Percentiles rank a stretch among this genome's conserved stretches.
Conservation (phyloP, 2,888 invertebrate genomes). For the Tetanocera ferruginea region DNA sequence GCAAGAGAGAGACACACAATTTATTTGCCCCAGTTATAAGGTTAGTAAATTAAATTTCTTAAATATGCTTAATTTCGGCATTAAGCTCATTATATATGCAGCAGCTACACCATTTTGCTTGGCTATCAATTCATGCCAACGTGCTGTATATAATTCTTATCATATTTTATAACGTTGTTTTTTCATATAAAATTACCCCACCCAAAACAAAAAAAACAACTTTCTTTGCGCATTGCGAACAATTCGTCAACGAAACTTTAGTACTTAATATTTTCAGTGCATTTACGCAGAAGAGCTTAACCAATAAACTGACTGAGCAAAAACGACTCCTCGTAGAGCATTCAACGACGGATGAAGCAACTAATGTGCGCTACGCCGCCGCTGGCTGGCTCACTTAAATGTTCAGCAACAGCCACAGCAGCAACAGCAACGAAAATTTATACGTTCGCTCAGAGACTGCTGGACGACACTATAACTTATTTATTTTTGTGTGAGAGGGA, state of each 20-base stretch:
- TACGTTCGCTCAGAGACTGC: not conserved
- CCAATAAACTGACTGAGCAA: not conserved
- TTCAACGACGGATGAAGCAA: not conserved
- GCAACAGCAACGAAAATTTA: not conserved
- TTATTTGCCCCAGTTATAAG: too few relatives aligned
- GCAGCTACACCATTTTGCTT: too few relatives aligned
- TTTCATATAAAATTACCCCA: not conserved
- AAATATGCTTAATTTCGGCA: too few relatives aligned
- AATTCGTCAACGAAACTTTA: constrained; percentile 5
- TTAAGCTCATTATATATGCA: too few relatives aligned
- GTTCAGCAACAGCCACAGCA: not conserved
- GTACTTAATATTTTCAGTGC: not conserved
- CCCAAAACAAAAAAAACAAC: too few relatives aligned
- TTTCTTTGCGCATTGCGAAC: not conserved
- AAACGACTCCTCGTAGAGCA: not conserved
- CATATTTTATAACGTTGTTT: too few relatives aligned
- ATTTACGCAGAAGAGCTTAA: not conserved
- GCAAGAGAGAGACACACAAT: not conserved
- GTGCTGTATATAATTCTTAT: too few relatives aligned
- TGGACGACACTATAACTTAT: not conserved
- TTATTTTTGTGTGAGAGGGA: not conserved
- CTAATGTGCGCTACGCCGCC: not conserved
- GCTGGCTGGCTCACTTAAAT: not conserved
- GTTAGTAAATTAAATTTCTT: too few relatives aligned
- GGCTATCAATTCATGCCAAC: too few relatives aligned